Evolutionary conservation across 92 coral and sea anemone species (phyloP), one percentile per base, ranked within the genome.

Genomic region (Isaurus tuberculatus): DNA sequence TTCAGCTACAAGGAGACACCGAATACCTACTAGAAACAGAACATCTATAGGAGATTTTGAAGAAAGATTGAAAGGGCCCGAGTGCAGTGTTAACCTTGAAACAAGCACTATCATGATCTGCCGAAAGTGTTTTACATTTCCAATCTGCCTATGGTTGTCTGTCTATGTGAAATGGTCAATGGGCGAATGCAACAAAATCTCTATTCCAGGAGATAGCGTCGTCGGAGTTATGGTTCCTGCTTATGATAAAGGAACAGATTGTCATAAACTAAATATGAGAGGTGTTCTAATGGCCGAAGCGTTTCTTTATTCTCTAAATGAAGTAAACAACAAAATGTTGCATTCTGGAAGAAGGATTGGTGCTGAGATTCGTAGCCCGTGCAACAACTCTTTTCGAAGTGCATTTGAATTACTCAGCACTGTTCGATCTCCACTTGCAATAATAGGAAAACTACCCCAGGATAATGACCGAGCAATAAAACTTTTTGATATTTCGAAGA

Each of bases 251-350:
- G 82, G n/a, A 25, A 58, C 70, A 22, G 23, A 77, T 55, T 89
- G 92, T 32, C 71, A 65, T 13, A 65, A 65, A 26, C 70, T 73
- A 9, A 68, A 85, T 60, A 29, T 89, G 33, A 46, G 68, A 4
- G 89, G 92, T 5, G 66, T 89, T 58, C 75, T 89, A 79, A 89
- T 81, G 43, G 89, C 87, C 29, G 92, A 89, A 75, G 92, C 92
- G 40, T 80, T 89, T 73, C 79, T 89, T 58, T 89, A 85, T 67
- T 73, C 92, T 11, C 53, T 89, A 6, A 33, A 85, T 10, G 87
- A 86, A 48, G 66, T 89, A 17, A 81, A 89, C 23, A 42, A 49
- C 55, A 70, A 70, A n/a, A 79, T 72, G 27, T 46, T 85, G 37
- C 26, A 58, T 0, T 85, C 83, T 4, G 40, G 64, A 43, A 30